Evolutionary conservation across 1,140 invertebrate genomes (phyloP), one percentile per base, ranked within the genome.

Genomic region (Polyergus mexicanus): DNA sequence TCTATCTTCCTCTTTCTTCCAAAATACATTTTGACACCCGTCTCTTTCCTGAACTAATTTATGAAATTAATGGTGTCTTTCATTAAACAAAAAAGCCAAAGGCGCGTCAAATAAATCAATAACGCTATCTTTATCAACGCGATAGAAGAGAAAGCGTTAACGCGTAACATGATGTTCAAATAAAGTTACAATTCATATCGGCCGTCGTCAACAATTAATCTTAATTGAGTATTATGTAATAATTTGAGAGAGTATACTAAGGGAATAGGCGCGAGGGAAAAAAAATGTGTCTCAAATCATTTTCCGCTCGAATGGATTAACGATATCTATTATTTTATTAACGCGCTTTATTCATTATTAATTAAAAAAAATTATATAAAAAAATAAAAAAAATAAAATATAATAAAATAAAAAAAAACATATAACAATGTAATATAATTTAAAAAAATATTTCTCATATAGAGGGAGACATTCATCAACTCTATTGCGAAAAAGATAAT

Each of bases 111-210:
- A 72, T 60, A 16, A 10, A 72, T 81, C 54, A 71, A 81, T 41
- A 81, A 44, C 35, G 19, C 47, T 56, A 10, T 60, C 54, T 44
- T 81, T 81, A 41, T 72, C 54, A 80, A 60, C 35, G 7, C 66
- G n/a, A 60, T 72, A 38, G 13, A 32, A 28, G 13, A 81, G n/a
- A 60, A 51, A 8, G 32, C 35, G 35, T 65, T 35, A 58, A 38
- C 11, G n/a, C 8, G 8, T 41, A 51, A 66, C 60, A 11, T 8
- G 28, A 78, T 22, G 58, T 32, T 35, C 60, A 32, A 80, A 56
- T 80, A 69, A 35, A 19, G 16, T 13, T 56, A 44, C 5, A n/a
- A 28, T 81, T 19, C 3, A 56, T 81, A 68, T 69, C 63, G 44
- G 35, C 2, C 16, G 16, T 58, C 51, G 51, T 22, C 65, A 58